Conservation (phyloP, 2,888 invertebrate genomes). For the Zaprionus lineosus region DNA sequence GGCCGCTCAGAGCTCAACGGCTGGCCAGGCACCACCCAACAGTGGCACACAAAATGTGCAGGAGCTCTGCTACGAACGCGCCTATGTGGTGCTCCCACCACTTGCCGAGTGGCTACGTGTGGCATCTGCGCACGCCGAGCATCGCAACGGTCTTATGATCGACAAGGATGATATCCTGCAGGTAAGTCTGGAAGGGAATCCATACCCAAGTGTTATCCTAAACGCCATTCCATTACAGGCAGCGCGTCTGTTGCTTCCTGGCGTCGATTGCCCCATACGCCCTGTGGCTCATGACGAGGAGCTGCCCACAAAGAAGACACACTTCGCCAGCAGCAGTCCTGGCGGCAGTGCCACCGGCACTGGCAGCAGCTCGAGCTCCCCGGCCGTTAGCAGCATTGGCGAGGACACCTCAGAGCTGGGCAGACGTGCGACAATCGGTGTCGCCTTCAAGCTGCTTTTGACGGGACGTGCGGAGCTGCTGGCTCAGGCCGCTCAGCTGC, state of each 20-base stretch:
- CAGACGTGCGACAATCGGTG: conserved; percentile 86
- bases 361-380: conserved; percentile 56
- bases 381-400: conserved; percentile 52
- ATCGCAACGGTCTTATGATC: conserved; percentile 89
- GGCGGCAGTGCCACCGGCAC: conserved; percentile 49
- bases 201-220: too few relatives aligned
- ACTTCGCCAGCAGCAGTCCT: conserved; percentile 46
- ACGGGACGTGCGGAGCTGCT: conserved; percentile 91
- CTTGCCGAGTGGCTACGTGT: conserved; percentile 95
- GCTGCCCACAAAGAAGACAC: conserved; percentile 82
- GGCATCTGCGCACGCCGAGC: conserved; percentile 91
- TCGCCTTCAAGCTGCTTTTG: conserved; percentile 91
- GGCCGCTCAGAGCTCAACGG: conserved; percentile 67
- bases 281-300: conserved; percentile 86
- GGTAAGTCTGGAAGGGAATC: conserved; percentile 82
- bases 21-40: conserved; percentile 57
- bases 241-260: conserved; percentile 91
- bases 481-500: conserved; percentile 88
- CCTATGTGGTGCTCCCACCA: conserved; percentile 94
- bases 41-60: conserved; percentile 83
- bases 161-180: conserved; percentile 95
- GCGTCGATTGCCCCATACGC: conserved; percentile 93
- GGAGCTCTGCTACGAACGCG: conserved; percentile 92
- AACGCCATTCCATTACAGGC: too few relatives aligned
- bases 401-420: conserved; percentile 85